Conservation (phyloP, 2,888 invertebrate genomes). For the Acleris holmiana region DNA sequence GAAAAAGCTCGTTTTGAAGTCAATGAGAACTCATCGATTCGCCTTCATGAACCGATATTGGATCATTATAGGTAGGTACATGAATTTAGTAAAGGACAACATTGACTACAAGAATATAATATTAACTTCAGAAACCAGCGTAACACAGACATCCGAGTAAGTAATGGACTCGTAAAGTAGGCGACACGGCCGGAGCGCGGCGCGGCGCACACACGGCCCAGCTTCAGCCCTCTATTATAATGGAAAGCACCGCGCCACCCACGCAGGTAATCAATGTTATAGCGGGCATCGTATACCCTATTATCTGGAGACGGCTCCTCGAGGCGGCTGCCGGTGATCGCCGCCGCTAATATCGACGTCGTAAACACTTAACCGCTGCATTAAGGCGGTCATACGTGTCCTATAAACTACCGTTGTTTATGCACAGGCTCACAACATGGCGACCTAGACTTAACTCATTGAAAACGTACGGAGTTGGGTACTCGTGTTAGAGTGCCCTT, state of each 20-base stretch:
- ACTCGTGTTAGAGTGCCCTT: slow-evolving; percentile 28
- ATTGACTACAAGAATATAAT: background rate
- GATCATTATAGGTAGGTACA: no score
- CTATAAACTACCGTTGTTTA: slow-evolving; percentile 27
- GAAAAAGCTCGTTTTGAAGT: no score
- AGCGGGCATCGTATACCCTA: slow-evolving; percentile 39
- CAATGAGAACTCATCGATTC: no score
- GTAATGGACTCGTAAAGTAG: slow-evolving; percentile 8
- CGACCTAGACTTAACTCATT: slow-evolving; percentile 21
- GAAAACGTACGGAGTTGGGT: slow-evolving; percentile 12
- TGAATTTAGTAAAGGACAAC: no score
- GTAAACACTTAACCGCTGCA: slow-evolving; percentile 36
- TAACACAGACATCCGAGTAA: background rate
- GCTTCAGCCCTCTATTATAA: slow-evolving; percentile 36
- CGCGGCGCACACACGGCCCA: slow-evolving; percentile 26
- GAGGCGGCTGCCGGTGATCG: slow-evolving; percentile 35
- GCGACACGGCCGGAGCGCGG: slow-evolving; percentile 6
- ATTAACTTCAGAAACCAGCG: background rate
- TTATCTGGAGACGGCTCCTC: slow-evolving; percentile 41
- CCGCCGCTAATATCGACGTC: slow-evolving; percentile 33
- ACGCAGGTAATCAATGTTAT: slow-evolving; percentile 43
- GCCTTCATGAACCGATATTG: no score
- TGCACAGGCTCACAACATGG: slow-evolving; percentile 19
- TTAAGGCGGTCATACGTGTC: slow-evolving; percentile 25
- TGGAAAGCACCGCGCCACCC: slow-evolving; percentile 34